Conservation (phyloP, 2,888 invertebrate genomes). For the Nemotelus pantherinus region DNA sequence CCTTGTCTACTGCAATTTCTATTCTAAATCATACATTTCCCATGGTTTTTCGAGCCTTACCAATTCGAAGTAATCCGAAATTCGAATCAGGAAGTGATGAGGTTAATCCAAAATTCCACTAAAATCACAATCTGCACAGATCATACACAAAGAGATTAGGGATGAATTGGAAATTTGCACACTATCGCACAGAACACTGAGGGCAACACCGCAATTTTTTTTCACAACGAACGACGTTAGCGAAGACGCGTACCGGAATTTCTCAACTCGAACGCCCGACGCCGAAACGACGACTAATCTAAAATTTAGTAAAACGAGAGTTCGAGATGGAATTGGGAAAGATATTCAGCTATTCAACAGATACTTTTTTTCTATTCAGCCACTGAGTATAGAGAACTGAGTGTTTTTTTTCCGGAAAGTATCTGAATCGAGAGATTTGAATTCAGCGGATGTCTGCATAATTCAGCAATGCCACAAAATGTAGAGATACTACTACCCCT, state of each 20-base stretch:
- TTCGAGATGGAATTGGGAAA: neutral
- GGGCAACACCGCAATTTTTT: neutral
- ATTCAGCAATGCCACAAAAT: too few species aligned
- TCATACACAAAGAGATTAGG: too few species aligned
- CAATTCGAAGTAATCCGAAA: conserved; percentile 3
- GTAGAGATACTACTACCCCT: too few species aligned
- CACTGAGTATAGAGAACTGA: neutral
- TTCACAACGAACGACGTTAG: neutral
- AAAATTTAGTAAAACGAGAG: neutral
- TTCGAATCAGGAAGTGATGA: neutral
- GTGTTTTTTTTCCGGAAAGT: too few species aligned
- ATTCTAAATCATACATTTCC: neutral
- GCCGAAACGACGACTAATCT: conserved; percentile 45
- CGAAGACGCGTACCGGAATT: neutral
- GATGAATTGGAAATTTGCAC: too few species aligned
- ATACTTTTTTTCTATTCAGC: neutral
- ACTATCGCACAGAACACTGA: too few species aligned
- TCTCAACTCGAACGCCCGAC: conserved; percentile 36
- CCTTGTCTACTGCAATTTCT: neutral
- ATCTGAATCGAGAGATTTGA: too few species aligned
- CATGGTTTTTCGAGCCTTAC: neutral
- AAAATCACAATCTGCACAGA: too few species aligned
- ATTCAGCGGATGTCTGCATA: too few species aligned
- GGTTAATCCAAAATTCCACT: neutral
- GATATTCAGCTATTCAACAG: neutral